These are phyloP conservation scores for Smutsia gigantea DNA, from an alignment of 2,797 vertebrate species.

Conservation along the genomic window DNA sequence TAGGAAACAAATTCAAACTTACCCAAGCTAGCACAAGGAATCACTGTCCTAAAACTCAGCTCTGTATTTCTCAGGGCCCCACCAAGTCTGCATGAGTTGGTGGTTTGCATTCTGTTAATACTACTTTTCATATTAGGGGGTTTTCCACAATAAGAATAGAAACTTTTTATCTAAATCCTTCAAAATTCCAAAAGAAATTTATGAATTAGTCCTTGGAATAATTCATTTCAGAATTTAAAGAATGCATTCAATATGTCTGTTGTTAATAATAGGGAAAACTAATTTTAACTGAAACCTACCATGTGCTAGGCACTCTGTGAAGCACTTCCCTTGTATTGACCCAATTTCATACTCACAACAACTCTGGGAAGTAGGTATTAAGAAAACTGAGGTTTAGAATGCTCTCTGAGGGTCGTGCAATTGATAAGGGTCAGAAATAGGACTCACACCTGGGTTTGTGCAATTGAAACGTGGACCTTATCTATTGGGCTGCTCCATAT, in stretches of 20 bases:
- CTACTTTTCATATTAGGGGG: background rate
- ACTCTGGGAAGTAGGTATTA: background rate
- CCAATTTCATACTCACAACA: background rate
- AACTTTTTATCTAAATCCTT: background rate
- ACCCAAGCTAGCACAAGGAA: background rate
- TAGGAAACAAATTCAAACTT: background rate
- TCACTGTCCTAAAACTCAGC: background rate
- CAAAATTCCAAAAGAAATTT: slow-evolving; percentile 31
- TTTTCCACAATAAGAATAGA: background rate
- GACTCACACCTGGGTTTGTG: background rate
- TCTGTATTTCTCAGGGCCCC: background rate
- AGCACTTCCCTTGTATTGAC: background rate
- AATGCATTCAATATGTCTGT: background rate
- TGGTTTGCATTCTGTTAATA: background rate
- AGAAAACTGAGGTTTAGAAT: background rate
- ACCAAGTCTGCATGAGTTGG: background rate
- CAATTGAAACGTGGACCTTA: background rate
- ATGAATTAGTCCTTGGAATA: background rate
- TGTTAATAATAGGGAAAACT: background rate
- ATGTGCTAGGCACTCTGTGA: background rate
- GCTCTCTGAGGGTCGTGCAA: background rate
- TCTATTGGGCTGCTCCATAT: background rate
- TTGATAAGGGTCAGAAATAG: background rate
- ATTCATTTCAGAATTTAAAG: background rate
- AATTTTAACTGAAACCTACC: slow-evolving; percentile 5